Percentiles rank a stretch among this genome's conserved stretches.
These are phyloP conservation scores for Baryphthengus martii DNA, from an alignment of 2,113 vertebrate genomes.

Conservation along the genomic window DNA sequence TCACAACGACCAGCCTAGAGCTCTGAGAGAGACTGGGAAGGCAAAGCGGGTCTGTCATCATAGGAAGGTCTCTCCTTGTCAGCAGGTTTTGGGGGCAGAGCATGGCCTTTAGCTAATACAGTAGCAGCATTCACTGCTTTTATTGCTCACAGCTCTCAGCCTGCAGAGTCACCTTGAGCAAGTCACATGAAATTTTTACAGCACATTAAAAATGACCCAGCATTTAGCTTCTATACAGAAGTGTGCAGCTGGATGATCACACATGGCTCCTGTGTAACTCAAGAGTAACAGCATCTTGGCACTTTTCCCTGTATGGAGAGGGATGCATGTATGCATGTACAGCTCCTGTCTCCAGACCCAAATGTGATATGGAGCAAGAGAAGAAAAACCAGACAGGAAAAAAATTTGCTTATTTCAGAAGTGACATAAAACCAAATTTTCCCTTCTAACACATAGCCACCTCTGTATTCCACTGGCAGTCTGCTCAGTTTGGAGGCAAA, in stretches of 20 bases:
- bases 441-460: neutral
- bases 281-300: neutral
- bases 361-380: neutral
- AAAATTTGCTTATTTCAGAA: neutral
- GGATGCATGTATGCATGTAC: neutral
- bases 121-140: neutral
- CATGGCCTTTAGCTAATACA: neutral
- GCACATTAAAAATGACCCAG: neutral
- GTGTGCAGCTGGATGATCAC: neutral
- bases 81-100: accelerated
- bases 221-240: neutral
- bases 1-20: neutral
- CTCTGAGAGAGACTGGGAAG: neutral
- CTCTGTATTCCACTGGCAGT: neutral
- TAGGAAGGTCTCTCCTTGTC: neutral
- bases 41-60: accelerated
- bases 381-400: neutral
- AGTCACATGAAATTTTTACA: neutral
- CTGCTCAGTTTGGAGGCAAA: neutral
- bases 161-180: neutral
- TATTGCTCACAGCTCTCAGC: neutral
- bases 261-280: neutral
- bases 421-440: neutral
- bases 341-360: neutral
- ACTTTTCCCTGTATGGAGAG: neutral